A percentile compares a stretch with the other conserved stretches of the same genome.
Evolutionary conservation across 2,797 vertebrate genomes (phyloP).

Genomic region (Pampus argenteus): DNA sequence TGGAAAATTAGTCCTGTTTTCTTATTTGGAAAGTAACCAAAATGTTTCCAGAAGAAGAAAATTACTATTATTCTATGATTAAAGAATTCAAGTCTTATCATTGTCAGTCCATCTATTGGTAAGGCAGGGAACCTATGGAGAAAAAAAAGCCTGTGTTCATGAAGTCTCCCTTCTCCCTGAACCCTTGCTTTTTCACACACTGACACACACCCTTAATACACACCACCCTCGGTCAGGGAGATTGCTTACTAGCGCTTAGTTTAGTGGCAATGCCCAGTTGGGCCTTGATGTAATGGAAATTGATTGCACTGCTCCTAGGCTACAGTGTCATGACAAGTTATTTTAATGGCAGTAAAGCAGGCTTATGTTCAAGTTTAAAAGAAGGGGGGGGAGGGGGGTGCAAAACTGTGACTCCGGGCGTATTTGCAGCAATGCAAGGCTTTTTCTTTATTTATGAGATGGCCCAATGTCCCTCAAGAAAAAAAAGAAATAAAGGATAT

Average conservation of each 20-base stretch:
- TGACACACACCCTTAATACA: conserved; percentile 22
- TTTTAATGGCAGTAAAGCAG: conserved; percentile 77
- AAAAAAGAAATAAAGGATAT: conserved; percentile 23
- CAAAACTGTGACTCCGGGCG: conserved; percentile 53
- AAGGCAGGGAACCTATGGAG: conserved; percentile 1
- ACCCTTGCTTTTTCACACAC: conserved; percentile 11
- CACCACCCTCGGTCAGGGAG: conserved; percentile 56
- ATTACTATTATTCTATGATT: background rate
- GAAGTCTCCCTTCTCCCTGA: conserved; percentile 12
- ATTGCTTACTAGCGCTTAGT: conserved; percentile 75
- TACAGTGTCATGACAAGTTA: conserved; percentile 80
- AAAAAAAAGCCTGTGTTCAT: conserved; percentile 15
- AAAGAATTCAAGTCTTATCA: background rate
- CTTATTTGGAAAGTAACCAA: conserved; percentile 19
- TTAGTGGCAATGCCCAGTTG: conserved; percentile 66
- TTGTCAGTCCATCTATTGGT: conserved; percentile 37
- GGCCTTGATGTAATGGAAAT: conserved; percentile 82
- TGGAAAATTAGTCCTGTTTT: conserved; percentile 38
- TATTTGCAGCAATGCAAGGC: conserved; percentile 54
- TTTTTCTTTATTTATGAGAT: conserved; percentile 69
- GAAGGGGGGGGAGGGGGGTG: conserved; percentile 27
- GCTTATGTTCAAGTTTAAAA: conserved; percentile 76
- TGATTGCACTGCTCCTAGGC: conserved; percentile 78
- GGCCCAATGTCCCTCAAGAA: conserved; percentile 16
- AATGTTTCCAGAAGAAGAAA: background rate